Percentiles rank a stretch among this genome's conserved stretches.
Conservation (phyloP, 2,888 invertebrate genomes). For the Andrena dorsata region DNA sequence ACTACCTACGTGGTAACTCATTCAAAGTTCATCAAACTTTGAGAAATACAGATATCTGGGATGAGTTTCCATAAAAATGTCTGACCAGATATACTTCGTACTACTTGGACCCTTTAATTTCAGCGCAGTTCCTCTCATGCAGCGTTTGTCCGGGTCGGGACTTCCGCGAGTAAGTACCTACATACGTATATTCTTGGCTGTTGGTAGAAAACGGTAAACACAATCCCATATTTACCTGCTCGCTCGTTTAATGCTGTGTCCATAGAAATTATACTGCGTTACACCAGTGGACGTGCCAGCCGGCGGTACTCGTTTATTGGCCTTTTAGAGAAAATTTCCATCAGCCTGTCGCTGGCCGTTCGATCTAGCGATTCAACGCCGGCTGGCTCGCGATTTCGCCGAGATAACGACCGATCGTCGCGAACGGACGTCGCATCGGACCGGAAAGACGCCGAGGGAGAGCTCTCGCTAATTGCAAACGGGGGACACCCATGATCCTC, state of each 20-base stretch:
- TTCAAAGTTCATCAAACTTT: too few species aligned
- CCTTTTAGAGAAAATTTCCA: conserved; percentile 29
- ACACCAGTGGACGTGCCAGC: neutral
- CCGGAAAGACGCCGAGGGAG: conserved; percentile 16
- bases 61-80: too few species aligned
- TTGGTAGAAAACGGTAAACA: conserved; percentile 55
- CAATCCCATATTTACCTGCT: conserved; percentile 47
- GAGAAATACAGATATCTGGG: too few species aligned
- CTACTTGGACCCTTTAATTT: too few species aligned
- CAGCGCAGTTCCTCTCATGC: neutral
- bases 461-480: conserved; percentile 31
- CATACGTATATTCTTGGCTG: conserved; percentile 28
- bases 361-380: neutral
- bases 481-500: neutral
- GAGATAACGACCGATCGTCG: conserved; percentile 11
- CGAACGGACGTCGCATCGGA: neutral
- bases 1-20: too few species aligned
- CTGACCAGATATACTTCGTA: too few species aligned
- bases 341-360: neutral
- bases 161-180: neutral
- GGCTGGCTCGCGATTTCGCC: neutral
- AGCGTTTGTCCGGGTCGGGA: neutral
- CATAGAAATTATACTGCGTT: conserved; percentile 39
- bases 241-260: conserved; percentile 39
- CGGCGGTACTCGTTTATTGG: neutral